Evolutionary conservation across 2,113 vertebrate genomes (phyloP).

Genomic region (Python bivittatus): DNA sequence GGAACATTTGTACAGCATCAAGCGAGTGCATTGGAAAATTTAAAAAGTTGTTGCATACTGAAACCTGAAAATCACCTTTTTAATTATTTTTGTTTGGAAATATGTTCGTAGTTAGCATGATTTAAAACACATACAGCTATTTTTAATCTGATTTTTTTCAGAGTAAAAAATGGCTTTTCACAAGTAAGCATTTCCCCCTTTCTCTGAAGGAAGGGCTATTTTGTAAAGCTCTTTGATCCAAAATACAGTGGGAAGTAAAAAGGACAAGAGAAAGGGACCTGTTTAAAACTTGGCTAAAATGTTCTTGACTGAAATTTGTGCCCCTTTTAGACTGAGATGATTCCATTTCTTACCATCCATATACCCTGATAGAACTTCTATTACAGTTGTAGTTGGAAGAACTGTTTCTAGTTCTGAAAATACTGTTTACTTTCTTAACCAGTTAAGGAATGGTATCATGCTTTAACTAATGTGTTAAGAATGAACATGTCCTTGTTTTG

Average conservation of each 20-base stretch:
- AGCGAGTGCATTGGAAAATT: conserved; percentile 75
- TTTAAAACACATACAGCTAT: conserved; percentile 12
- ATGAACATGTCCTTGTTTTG: conserved; percentile 58
- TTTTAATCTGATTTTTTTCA: conserved; percentile 21
- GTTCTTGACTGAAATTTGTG: conserved; percentile 4
- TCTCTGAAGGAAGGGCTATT: not conserved
- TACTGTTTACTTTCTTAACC: conserved; percentile 54
- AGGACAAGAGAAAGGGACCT: not conserved
- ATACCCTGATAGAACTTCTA: not conserved
- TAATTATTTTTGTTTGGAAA: conserved; percentile 71
- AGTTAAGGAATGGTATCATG: conserved; percentile 37
- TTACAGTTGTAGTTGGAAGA: conserved; percentile 8
- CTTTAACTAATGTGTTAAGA: conserved; percentile 59
- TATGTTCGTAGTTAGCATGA: conserved; percentile 76
- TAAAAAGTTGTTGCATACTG: conserved; percentile 76
- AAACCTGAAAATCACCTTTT: conserved; percentile 75
- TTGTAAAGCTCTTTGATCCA: conserved; percentile 26
- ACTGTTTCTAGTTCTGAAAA: conserved; percentile 41
- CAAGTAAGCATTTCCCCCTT: not conserved
- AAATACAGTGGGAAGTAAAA: conserved; percentile 14
- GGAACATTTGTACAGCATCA: conserved; percentile 82
- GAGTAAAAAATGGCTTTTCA: conserved; percentile 19
- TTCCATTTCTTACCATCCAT: not conserved
- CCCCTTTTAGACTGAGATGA: not conserved
- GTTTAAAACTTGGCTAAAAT: conserved; percentile 1